Evolutionary conservation across 2,113 vertebrate species (phyloP).

Genomic region (Erythrolamprus reginae): DNA sequence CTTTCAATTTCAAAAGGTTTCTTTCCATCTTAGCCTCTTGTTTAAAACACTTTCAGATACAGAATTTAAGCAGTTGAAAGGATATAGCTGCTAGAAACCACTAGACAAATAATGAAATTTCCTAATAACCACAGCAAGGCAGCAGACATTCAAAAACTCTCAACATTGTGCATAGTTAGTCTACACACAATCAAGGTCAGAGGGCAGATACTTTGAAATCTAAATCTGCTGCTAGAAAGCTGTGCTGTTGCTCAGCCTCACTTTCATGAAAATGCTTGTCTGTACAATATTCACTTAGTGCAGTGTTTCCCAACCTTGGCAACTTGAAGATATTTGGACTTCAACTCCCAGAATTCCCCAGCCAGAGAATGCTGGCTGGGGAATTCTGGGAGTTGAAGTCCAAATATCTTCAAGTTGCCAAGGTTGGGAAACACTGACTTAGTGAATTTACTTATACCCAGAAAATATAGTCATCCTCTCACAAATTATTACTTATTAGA

Average conservation of each 20-base stretch:
- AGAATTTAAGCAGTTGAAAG: conserved; percentile 26
- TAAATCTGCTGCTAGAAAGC: not conserved
- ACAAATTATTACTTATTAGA: not conserved
- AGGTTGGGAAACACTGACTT: no score
- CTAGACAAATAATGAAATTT: not conserved
- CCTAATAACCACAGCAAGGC: conserved; percentile 26
- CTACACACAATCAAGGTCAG: not conserved
- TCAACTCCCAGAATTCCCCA: no score
- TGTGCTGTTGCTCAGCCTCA: not conserved
- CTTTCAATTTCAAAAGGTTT: conserved; percentile 68
- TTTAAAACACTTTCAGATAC: conserved; percentile 63
- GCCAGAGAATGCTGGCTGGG: no score
- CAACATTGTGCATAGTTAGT: not conserved
- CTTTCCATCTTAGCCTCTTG: conserved; percentile 59
- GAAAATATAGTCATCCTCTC: not conserved
- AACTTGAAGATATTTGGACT: no score
- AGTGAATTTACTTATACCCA: not conserved
- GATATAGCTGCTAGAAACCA: conserved; percentile 16
- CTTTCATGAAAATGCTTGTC: not conserved
- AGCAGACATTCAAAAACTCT: not conserved
- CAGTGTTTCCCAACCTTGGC: no score
- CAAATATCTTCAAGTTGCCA: no score
- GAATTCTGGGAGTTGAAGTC: no score
- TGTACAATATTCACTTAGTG: conserved; percentile 8
- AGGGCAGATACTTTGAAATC: fast-evolving